Evolutionary conservation across 2,113 vertebrate species (phyloP).

Genomic region (Melanerpes aurifrons): DNA sequence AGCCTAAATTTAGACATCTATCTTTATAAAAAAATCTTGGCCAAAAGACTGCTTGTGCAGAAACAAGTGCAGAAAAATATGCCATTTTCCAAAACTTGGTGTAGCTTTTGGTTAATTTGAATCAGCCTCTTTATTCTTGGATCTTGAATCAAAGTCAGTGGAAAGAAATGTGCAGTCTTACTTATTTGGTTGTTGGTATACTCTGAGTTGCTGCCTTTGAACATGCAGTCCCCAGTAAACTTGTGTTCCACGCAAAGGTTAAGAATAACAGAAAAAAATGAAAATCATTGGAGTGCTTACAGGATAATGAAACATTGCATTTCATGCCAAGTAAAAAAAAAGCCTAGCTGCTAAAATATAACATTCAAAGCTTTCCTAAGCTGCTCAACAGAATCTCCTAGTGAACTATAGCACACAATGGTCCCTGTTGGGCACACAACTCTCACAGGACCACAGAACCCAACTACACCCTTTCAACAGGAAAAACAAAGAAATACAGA

Average conservation of each 20-base stretch:
- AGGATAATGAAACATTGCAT: background rate
- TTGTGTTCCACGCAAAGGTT: background rate
- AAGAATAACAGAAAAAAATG: background rate
- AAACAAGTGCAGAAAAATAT: slow-evolving; percentile 27
- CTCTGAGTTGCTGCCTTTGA: slow-evolving; percentile 23
- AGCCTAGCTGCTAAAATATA: background rate
- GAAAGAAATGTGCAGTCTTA: slow-evolving; percentile 56
- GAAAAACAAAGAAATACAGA: background rate
- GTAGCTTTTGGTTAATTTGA: slow-evolving; percentile 54
- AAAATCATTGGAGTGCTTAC: background rate
- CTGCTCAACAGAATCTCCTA: background rate
- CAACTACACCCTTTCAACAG: background rate
- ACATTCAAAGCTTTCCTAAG: background rate
- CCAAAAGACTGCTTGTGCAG: slow-evolving; percentile 11
- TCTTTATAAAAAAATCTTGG: slow-evolving; percentile 18
- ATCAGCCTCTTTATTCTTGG: slow-evolving; percentile 52
- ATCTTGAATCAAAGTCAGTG: slow-evolving; percentile 37
- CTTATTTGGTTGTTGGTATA: slow-evolving; percentile 44
- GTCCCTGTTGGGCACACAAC: background rate
- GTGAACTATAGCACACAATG: background rate
- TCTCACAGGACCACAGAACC: background rate
- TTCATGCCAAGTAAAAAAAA: slow-evolving; percentile 8
- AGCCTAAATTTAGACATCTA: slow-evolving; percentile 39
- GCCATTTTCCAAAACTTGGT: slow-evolving; percentile 47
- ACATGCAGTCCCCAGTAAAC: slow-evolving; percentile 37